phyloP scores from a whole-genome alignment of 1,140 invertebrate species.

The Probaryconus sp. region DNA sequence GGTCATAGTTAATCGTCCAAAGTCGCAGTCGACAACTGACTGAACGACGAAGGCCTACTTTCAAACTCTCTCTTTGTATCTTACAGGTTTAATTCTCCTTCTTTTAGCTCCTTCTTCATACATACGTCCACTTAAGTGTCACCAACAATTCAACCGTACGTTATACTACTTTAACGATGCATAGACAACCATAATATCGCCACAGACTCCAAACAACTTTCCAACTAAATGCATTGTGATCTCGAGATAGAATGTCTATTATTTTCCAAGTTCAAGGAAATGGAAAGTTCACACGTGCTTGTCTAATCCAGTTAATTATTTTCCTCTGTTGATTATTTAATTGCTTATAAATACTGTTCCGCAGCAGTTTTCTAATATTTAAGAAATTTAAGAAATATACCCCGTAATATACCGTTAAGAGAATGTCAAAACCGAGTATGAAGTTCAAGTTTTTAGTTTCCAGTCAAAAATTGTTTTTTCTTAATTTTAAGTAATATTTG shows the following conservation, averaged over 20 bases:
- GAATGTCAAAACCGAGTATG: too few relatives aligned
- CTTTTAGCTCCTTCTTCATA: conserved; percentile 57
- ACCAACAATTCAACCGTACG: conserved; percentile 60
- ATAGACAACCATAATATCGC: conserved; percentile 32
- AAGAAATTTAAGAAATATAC: too few relatives aligned
- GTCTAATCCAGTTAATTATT: conserved; percentile 31
- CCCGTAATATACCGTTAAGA: too few relatives aligned
- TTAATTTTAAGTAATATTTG: too few relatives aligned
- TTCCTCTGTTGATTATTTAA: too few relatives aligned
- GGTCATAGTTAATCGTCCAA: conserved; percentile 70
- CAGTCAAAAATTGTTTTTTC: too few relatives aligned
- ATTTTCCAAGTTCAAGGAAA: conserved; percentile 70
- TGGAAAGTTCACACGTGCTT: conserved; percentile 59
- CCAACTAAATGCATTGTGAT: conserved; percentile 46
- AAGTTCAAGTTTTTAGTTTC: too few relatives aligned
- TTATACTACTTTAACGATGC: conserved; percentile 55
- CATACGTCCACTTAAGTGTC: conserved; percentile 43
- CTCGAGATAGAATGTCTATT: conserved; percentile 57
- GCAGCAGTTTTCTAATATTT: too few relatives aligned
- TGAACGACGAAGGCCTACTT: conserved; percentile 76
- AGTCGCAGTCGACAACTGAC: conserved; percentile 75
- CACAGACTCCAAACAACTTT: conserved; percentile 41
- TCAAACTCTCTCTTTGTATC: conserved; percentile 76
- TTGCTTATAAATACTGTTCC: too few relatives aligned
- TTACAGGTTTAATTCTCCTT: conserved; percentile 63